phyloP scores from a whole-genome alignment of 1,140 invertebrate species.

The Euborellia annulipes region DNA sequence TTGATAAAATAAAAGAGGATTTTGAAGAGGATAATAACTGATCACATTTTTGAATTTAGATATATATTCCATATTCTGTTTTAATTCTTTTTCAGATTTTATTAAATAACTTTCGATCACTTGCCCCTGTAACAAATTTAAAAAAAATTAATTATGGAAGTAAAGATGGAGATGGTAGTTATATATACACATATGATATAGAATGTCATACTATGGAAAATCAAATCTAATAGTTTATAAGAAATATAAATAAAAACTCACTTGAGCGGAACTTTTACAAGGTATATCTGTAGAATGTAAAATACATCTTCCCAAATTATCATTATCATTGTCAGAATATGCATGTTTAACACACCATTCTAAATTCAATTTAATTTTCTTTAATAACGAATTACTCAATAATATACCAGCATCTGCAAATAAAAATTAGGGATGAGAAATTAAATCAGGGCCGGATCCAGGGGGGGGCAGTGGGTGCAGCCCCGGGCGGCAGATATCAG shows the following conservation, averaged over 20 bases:
- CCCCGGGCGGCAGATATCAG: no score
- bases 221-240: no score
- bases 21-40: slow-evolving; percentile 13
- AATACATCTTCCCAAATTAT: slow-evolving; percentile 71
- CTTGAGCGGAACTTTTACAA: slow-evolving; percentile 38
- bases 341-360: slow-evolving; percentile 77
- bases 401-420: slow-evolving; percentile 52
- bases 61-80: background rate
- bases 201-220: no score
- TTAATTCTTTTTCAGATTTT: slow-evolving; percentile 5
- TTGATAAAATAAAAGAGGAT: slow-evolving; percentile 42
- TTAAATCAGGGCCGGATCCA: no score
- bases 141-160: no score
- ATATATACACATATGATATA: no score
- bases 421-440: slow-evolving; percentile 6
- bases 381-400: slow-evolving; percentile 58
- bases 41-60: slow-evolving; percentile 4
- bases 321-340: slow-evolving; percentile 55
- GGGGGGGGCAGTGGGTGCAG: no score
- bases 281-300: slow-evolving; percentile 45
- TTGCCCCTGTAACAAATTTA: slow-evolving; percentile 32
- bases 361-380: slow-evolving; percentile 49
- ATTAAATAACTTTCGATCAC: slow-evolving; percentile 33
- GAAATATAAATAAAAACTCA: slow-evolving; percentile 17
- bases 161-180: no score